A percentile compares a stretch with the other conserved stretches of the same genome.
phyloP scores from a whole-genome alignment of 1,140 invertebrate genomes.

The Mesaphorura yosii region DNA sequence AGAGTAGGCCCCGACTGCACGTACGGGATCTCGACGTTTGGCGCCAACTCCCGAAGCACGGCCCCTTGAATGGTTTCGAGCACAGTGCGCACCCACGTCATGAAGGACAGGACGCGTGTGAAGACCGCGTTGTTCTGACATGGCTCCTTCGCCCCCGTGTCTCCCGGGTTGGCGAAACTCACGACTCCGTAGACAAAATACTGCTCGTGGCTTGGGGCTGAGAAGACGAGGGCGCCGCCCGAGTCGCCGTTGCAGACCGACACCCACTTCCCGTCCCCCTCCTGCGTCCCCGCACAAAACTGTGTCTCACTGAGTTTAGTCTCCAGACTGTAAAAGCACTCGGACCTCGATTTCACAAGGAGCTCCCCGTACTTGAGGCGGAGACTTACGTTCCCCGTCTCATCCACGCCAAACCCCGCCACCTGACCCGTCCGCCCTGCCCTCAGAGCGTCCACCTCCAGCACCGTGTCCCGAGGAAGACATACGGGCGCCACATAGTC shows the following conservation, averaged over 20 bases:
- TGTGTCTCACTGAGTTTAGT: neutral
- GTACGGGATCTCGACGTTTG: neutral
- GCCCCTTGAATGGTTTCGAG: neutral
- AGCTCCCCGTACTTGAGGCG: neutral
- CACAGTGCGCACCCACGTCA: neutral
- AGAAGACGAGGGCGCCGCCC: neutral
- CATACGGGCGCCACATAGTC: constrained; percentile 2
- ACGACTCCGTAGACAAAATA: neutral
- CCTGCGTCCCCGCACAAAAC: neutral
- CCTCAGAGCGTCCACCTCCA: neutral
- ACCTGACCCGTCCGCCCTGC: neutral
- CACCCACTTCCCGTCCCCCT: neutral
- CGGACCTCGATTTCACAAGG: neutral
- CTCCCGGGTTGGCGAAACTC: neutral
- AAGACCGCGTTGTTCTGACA: neutral
- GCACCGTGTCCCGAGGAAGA: neutral
- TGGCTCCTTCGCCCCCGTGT: neutral
- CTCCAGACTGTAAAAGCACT: neutral
- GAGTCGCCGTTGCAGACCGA: constrained; percentile 8
- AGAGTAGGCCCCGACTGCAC: no score
- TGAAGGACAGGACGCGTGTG: neutral
- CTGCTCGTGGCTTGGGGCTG: neutral
- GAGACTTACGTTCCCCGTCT: neutral
- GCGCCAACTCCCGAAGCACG: neutral
- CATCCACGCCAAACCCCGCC: constrained; percentile 1